Conservation (phyloP, 2,797 vertebrate genomes). For the Bucorvus abyssinicus region DNA sequence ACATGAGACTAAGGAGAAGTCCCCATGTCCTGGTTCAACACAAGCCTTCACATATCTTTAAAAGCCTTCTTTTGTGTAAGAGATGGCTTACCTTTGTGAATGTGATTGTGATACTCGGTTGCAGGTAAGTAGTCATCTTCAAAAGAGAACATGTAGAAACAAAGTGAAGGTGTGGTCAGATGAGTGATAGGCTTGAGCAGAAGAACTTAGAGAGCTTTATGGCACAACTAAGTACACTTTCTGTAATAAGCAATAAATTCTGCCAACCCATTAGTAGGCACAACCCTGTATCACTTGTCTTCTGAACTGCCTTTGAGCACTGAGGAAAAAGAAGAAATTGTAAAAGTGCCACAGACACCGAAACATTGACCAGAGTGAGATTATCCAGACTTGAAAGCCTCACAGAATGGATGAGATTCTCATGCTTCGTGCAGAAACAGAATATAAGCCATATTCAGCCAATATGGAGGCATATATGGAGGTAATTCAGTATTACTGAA, state of each 20-base stretch:
- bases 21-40: not conserved
- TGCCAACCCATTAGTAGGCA: not conserved
- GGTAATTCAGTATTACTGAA: not conserved
- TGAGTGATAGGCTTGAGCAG: not conserved
- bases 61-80: not conserved
- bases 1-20: not conserved
- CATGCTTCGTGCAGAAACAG: not conserved
- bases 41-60: not conserved
- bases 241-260: not conserved
- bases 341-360: not conserved
- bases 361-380: not conserved
- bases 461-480: not conserved
- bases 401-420: not conserved
- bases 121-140: not conserved
- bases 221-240: not conserved
- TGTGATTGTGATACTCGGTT: not conserved
- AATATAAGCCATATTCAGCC: not conserved
- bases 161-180: not conserved
- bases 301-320: not conserved
- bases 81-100: not conserved
- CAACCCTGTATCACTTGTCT: not conserved
- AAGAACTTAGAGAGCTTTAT: not conserved
- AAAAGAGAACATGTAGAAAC: not conserved
- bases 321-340: not conserved
- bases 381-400: not conserved